Evolutionary conservation across 2,797 vertebrate genomes (phyloP), one percentile per base, ranked within the genome.

Genomic region (Oryzias sinensis): DNA sequence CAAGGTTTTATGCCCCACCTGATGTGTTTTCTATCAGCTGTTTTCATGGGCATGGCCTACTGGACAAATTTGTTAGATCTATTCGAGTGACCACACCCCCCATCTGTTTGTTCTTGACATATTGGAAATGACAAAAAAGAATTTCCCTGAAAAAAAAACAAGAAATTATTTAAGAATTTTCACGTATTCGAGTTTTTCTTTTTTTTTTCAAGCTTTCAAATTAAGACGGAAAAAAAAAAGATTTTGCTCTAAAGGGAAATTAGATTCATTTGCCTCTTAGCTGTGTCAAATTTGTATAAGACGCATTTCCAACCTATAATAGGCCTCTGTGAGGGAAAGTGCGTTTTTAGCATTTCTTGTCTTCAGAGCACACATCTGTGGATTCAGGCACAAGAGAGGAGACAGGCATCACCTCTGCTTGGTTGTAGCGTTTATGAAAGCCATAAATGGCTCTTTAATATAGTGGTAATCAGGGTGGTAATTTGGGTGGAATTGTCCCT

Each of bases 371-470:
- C 53, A 53, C 54, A 59, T 69, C 65, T 67, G 58, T 60, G 72
- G 68, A 65, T 65, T 22, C 66, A 67, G 68, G 70, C 81, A 37
- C n/a, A 72, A 58, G 62, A 81, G 85, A 87, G 87, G 83, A 88
- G 87, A 87, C 88, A 87, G 83, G 77, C 85, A 86, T 90, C 87
- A 88, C 83, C 85, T 90, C 78, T 68, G 80, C 80, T 80, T 81
- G 86, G 82, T 84, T 74, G 79, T 65, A 85, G 81, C 70, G 78
- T 91, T 90, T 89, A 90, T 91, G 88, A 92, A 91, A 90, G 83
- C 85, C 88, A 85, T 91, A 91, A 90, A 88, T 89, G 85, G 85
- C 70, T 88, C 88, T 91, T 91, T 89, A 89, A 90, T 91, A 91
- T 88, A 90, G 88, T 88, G 82, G 86, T 88, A 91, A 91, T 93